Percentiles rank a stretch among this genome's conserved stretches.
phyloP scores from a whole-genome alignment of 2,797 vertebrate species.

The Rhinella marina region DNA sequence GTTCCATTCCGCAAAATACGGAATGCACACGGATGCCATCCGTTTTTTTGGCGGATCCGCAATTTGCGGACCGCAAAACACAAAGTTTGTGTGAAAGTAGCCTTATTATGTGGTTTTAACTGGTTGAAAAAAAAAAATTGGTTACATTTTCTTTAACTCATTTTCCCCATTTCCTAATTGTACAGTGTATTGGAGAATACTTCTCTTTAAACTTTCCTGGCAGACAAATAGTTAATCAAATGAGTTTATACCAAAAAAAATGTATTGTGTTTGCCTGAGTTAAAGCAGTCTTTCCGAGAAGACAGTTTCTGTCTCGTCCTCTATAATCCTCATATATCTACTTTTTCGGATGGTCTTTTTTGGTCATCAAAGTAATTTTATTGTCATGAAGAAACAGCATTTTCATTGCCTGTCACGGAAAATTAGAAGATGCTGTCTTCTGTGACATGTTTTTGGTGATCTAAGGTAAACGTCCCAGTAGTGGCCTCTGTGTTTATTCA shows the following conservation, averaged over 20 bases:
- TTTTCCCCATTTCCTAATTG: too few species aligned
- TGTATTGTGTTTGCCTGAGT: background rate
- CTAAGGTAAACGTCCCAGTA: conserved; percentile 15
- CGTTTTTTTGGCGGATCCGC: too few species aligned
- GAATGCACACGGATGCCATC: too few species aligned
- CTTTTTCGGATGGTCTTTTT: background rate
- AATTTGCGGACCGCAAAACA: too few species aligned
- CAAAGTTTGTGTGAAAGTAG: too few species aligned
- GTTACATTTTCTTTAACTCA: too few species aligned
- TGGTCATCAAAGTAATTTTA: conserved; percentile 45
- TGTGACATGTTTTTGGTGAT: conserved; percentile 24
- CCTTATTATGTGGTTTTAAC: too few species aligned
- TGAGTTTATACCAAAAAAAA: background rate
- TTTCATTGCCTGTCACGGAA: conserved; percentile 34
- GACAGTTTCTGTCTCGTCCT: background rate
- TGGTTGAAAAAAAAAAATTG: too few species aligned
- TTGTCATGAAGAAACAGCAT: conserved; percentile 22
- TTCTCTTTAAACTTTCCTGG: background rate
- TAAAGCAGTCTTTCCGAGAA: background rate
- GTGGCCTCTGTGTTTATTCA: conserved; percentile 21
- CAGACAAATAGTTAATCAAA: background rate
- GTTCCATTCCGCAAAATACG: too few species aligned
- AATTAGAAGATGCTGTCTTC: background rate
- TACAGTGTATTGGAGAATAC: background rate
- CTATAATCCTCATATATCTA: background rate